Conservation (phyloP, 2,797 vertebrate genomes). For the Acridotheres tristis region DNA sequence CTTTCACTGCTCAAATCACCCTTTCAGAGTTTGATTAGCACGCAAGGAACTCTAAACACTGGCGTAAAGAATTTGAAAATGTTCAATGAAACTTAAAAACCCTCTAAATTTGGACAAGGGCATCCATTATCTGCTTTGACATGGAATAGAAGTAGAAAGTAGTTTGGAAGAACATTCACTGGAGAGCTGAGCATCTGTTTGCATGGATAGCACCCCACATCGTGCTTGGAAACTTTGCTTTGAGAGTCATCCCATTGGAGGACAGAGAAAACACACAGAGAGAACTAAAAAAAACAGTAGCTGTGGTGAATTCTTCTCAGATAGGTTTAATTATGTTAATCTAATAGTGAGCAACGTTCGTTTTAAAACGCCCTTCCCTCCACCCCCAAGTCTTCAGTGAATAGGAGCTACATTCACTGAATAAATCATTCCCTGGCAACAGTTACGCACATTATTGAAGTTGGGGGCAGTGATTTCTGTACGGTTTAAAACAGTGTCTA, state of each 20-base stretch:
- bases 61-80: not conserved
- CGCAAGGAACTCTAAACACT: not conserved
- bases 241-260: not conserved
- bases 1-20: not conserved
- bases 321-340: slow-evolving; percentile 61
- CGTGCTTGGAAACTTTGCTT: not conserved
- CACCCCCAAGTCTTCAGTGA: slow-evolving; percentile 45
- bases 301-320: not conserved
- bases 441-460: slow-evolving; percentile 57
- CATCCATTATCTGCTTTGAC: slow-evolving; percentile 12
- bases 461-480: slow-evolving; percentile 36
- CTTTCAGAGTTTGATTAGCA: not conserved
- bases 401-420: slow-evolving; percentile 57
- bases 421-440: slow-evolving; percentile 67
- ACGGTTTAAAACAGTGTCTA: slow-evolving; percentile 31
- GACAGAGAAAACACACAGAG: not conserved
- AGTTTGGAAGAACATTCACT: not conserved
- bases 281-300: not conserved
- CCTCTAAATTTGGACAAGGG: not conserved
- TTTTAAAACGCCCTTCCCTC: slow-evolving; percentile 1
- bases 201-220: not conserved
- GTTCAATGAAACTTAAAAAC: not conserved
- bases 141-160: not conserved
- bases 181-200: not conserved
- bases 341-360: slow-evolving; percentile 48